These are phyloP conservation scores for Botia kubotai DNA, from an alignment of 2,797 vertebrate species.

Conservation along the genomic window DNA sequence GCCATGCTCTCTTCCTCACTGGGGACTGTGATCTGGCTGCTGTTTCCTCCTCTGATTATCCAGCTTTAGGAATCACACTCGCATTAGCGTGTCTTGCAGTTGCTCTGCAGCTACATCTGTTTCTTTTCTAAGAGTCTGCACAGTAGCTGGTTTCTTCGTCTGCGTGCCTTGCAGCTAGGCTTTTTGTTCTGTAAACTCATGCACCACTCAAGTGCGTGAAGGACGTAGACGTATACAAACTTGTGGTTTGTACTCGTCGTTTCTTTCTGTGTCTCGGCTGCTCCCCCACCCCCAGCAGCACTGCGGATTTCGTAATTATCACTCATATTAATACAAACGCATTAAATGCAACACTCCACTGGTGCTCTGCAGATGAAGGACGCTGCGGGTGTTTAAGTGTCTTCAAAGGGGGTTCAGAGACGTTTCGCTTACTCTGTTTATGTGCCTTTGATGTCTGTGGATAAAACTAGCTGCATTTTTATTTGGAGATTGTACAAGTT, in stretches of 20 bases:
- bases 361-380: not conserved
- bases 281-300: not conserved
- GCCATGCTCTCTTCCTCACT: slow-evolving; percentile 42
- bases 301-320: slow-evolving; percentile 52
- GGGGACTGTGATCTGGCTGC: slow-evolving; percentile 42
- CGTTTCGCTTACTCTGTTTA: not conserved
- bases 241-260: no score
- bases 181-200: not conserved
- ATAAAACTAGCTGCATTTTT: not conserved
- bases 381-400: not conserved
- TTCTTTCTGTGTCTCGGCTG: not conserved
- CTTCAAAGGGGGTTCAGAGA: not conserved
- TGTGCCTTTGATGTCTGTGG: not conserved
- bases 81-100: slow-evolving; percentile 2
- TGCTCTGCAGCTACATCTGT: slow-evolving; percentile 29
- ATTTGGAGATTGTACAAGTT: not conserved
- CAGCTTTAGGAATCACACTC: slow-evolving; percentile 16
- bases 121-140: slow-evolving; percentile 1
- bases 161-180: not conserved
- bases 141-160: not conserved
- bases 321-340: slow-evolving; percentile 23
- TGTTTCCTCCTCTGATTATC: slow-evolving; percentile 42
- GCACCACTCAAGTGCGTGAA: not conserved
- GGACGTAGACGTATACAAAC: slow-evolving; percentile 14
- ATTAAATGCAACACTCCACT: not conserved